Evolutionary conservation across 1,140 invertebrate species (phyloP).

Genomic region (Drosophila sp.): DNA sequence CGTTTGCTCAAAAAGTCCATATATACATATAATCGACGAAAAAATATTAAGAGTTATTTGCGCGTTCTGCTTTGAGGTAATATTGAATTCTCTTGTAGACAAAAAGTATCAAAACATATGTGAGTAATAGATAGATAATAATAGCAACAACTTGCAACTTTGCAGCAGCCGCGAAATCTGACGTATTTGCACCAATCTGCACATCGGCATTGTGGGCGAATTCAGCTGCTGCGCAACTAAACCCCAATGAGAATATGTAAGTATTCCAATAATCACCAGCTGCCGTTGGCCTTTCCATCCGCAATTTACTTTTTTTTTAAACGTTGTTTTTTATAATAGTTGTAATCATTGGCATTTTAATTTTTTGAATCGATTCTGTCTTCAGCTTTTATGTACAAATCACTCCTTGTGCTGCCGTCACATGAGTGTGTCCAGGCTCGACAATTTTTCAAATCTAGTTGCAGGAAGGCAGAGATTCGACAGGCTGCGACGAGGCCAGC

Average conservation of each 20-base stretch:
- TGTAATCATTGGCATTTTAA: slow-evolving; percentile 44
- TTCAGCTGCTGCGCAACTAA: slow-evolving; percentile 99
- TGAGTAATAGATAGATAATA: too few relatives aligned
- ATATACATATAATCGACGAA: too few relatives aligned
- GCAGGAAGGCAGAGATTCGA: slow-evolving; percentile 17
- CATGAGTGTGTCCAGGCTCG: slow-evolving; percentile 43
- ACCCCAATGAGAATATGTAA: slow-evolving; percentile 99
- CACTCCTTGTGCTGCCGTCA: slow-evolving; percentile 52
- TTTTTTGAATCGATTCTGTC: slow-evolving; percentile 23
- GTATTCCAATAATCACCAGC: slow-evolving; percentile 87
- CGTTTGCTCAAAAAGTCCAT: too few relatives aligned
- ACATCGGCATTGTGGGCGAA: slow-evolving; percentile 98
- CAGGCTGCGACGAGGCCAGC: slow-evolving; percentile 1
- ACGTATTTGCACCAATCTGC: slow-evolving; percentile 98
- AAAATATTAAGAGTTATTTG: too few relatives aligned
- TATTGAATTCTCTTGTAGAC: too few relatives aligned
- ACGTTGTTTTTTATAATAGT: slow-evolving; percentile 26
- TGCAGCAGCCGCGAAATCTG: slow-evolving; percentile 96
- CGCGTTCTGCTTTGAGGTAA: too few relatives aligned
- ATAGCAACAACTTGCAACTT: too few relatives aligned
- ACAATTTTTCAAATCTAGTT: slow-evolving; percentile 73
- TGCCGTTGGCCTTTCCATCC: slow-evolving; percentile 12
- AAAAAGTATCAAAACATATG: too few relatives aligned
- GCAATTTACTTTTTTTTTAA: slow-evolving; percentile 18
- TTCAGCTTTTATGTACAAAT: too few relatives aligned